Evolutionary conservation across 2,888 invertebrate genomes (phyloP), one percentile per base, ranked within the genome.

Genomic region (Ryuthela nishihirai): DNA sequence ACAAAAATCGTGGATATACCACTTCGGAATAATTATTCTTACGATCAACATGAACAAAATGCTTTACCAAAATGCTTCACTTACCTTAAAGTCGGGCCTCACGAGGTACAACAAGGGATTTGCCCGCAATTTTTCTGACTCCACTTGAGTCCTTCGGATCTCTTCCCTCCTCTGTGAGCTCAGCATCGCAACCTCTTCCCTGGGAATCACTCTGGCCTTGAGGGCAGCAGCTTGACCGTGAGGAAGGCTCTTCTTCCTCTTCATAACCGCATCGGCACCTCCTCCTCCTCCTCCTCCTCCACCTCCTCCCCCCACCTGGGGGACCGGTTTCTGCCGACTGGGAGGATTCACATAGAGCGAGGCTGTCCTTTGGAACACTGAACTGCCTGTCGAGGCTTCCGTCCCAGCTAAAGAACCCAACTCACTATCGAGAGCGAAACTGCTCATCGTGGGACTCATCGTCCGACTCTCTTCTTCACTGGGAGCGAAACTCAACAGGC

Each of bases 31-130:
- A n/a, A n/a, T n/a, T n/a, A n/a, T n/a, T n/a, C n/a, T n/a, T n/a
- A n/a, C n/a, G n/a, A n/a, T n/a, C n/a, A n/a, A n/a, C n/a, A n/a
- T n/a, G n/a, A n/a, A n/a, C n/a, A n/a, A n/a, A n/a, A n/a, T n/a
- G n/a, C n/a, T 40, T 40, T 40, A 17, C 15, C 21, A 1, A 49
- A 43, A 45, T 38, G 24, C 20, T 26, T 12, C 21, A 75, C 79
- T 79, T 78, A 94, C 94, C 88, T 92, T 91, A 70, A 95, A 89
- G 82, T 91, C 88, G 73, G 95, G 95, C 86, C 92, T 93, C 83
- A 91, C 86, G 77, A 97, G 82, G 78, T 93, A 94, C 71, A 95
- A 84, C 72, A 97, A 82, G 71, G 95, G 95, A 80, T 95, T 95
- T 73, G 91, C 91, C 75, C 90, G 83, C 69, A 93, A 84, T 76